Base-by-base conservation (phyloP, 2,797 vertebrate genomes). In the Oreochromis mossambicus region DNA sequence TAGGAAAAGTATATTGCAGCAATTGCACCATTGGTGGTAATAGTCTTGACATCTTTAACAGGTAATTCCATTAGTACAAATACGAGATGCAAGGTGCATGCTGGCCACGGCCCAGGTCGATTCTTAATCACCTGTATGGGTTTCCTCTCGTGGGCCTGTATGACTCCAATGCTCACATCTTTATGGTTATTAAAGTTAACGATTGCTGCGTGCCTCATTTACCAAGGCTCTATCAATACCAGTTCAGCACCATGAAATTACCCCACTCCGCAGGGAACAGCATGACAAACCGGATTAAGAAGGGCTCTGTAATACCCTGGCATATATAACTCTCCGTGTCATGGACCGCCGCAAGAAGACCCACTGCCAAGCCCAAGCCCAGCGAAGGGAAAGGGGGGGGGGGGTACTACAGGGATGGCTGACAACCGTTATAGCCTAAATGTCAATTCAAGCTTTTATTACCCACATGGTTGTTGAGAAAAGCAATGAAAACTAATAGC, bases 221-320 rank as follows among this genome's bases (percentile, higher is more conserved):
- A 93, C 94, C 92, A 92, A 92, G 92, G 83, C 93, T 94, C 94
- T 94, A 96, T 96, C 95, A 95, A 95, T 96, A 95, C 92, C 92
- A 93, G 93, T 95, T 95, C 92, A 95, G 92, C 87, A 95, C 89
- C 96, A 96, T 96, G 95, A 97, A 96, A 96, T 96, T 95, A 95
- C 94, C 91, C 93, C 89, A 78, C 92, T 94, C 95, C 92, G 85
- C 87, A 92, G 95, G 94, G 95, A 96, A 88, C 89, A 79, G 90
- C 77, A 86, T 95, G 95, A 95, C 95, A 95, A 95, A 95, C 94
- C 88, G 92, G 94, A 96, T 96, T 96, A 96, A 94, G 92, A 91
- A 89, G 92, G 88, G 85, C 89, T 93, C 90, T 88, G 93, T 95
- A 95, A 95, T 86, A 77, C 91, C 90, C 88, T 83, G 93, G 92